A percentile compares a stretch with the other conserved stretches of the same genome.
phyloP scores from a whole-genome alignment of 2,113 vertebrate species.

The Opisthocomus hoazin region DNA sequence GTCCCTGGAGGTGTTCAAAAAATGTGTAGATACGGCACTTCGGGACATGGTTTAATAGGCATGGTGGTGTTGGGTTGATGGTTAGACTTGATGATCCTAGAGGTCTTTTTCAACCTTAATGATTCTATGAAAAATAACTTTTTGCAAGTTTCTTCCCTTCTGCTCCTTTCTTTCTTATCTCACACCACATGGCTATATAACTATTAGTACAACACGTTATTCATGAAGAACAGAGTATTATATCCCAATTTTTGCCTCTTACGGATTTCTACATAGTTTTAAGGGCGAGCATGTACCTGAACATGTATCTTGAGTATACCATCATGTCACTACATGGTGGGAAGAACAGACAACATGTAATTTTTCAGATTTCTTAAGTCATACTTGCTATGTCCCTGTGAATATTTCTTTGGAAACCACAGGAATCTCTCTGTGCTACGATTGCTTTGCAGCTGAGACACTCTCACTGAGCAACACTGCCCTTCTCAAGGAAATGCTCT shows the following conservation, averaged over 20 bases:
- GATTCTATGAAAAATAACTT: no score
- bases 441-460: neutral
- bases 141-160: neutral
- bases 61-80: no score
- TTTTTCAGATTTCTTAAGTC: neutral
- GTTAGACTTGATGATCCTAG: no score
- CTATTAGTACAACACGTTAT: neutral
- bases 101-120: no score
- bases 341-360: neutral
- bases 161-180: neutral
- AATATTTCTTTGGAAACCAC: neutral
- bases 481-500: neutral
- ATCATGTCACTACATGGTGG: neutral
- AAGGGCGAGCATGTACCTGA: neutral
- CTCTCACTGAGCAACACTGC: neutral
- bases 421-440: neutral
- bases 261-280: neutral
- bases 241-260: neutral
- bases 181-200: neutral
- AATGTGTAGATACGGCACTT: no score
- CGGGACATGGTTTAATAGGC: no score
- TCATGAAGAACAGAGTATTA: neutral
- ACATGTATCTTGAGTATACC: neutral
- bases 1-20: no score
- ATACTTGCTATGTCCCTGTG: neutral